Percentiles rank a stretch among this genome's conserved stretches.
phyloP scores from a whole-genome alignment of 2,888 invertebrate genomes.

The Drosophila borealis region DNA sequence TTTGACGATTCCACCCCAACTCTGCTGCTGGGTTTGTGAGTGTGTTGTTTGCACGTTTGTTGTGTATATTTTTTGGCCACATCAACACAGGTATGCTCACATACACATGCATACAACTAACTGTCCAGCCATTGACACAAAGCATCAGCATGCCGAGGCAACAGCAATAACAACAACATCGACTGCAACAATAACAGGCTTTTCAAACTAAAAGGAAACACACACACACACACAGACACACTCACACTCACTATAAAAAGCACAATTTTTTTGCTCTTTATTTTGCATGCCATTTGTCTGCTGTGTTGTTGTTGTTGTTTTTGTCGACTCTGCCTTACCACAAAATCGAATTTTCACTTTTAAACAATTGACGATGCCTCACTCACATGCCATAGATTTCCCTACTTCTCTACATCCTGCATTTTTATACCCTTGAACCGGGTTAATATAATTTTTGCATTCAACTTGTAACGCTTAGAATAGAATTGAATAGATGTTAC shows the following conservation, averaged over 20 bases:
- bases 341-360: conserved; percentile 83
- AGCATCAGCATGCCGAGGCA: conserved; percentile 48
- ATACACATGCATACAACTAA: conserved; percentile 38
- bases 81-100: conserved; percentile 48
- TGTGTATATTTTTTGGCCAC: conserved; percentile 61
- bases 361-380: conserved; percentile 78
- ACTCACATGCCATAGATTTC: conserved; percentile 20
- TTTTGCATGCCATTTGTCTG: conserved; percentile 68
- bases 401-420: no score
- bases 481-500: no score
- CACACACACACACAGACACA: conserved; percentile 38
- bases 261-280: conserved; percentile 47
- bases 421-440: no score
- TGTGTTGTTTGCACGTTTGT: conserved; percentile 47
- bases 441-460: no score
- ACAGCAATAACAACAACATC: conserved; percentile 39
- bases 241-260: conserved; percentile 8
- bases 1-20: conserved; percentile 17
- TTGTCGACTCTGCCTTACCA: conserved; percentile 59
- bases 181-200: conserved; percentile 52
- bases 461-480: no score
- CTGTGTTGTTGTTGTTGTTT: conserved; percentile 12
- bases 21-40: conserved; percentile 17
- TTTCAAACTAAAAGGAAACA: conserved; percentile 61
- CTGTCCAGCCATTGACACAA: conserved; percentile 70